Conservation (phyloP, 2,888 invertebrate genomes). For the Napeogenes inachia region DNA sequence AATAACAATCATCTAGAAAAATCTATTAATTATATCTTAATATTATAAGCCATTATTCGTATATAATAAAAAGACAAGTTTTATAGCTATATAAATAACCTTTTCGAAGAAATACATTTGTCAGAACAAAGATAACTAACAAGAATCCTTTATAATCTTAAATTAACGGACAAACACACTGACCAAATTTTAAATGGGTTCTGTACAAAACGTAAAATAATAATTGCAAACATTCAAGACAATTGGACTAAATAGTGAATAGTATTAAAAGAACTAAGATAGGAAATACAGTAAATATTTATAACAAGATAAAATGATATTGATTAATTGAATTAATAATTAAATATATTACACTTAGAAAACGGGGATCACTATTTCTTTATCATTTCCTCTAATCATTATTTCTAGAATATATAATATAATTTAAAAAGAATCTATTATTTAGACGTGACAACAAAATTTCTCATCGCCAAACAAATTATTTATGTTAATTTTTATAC, state of each 20-base stretch:
- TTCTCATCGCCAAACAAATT: constrained; percentile 56
- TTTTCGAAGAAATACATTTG: constrained; percentile 32
- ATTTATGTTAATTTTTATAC: constrained; percentile 62
- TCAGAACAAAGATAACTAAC: constrained; percentile 50
- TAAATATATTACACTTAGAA: no score
- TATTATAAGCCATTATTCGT: constrained; percentile 6
- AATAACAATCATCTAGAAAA: constrained; percentile 16
- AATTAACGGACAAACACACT: constrained; percentile 37
- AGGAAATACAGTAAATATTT: no score
- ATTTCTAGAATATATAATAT: no score
- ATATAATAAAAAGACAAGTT: constrained; percentile 18
- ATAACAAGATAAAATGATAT: no score
- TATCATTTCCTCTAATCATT: no score
- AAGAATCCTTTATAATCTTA: constrained; percentile 60
- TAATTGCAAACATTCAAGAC: no score
- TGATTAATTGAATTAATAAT: no score
- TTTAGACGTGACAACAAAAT: constrained; percentile 56
- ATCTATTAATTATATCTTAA: constrained; percentile 16
- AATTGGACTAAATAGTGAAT: no score
- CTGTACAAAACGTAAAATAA: no score
- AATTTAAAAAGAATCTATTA: constrained; percentile 24
- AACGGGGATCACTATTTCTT: no score
- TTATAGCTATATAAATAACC: constrained; percentile 36
- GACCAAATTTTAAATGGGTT: no score
- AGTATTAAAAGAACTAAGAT: no score